Conservation (phyloP, 1,140 invertebrate species). For the Polypedilum pembai region DNA sequence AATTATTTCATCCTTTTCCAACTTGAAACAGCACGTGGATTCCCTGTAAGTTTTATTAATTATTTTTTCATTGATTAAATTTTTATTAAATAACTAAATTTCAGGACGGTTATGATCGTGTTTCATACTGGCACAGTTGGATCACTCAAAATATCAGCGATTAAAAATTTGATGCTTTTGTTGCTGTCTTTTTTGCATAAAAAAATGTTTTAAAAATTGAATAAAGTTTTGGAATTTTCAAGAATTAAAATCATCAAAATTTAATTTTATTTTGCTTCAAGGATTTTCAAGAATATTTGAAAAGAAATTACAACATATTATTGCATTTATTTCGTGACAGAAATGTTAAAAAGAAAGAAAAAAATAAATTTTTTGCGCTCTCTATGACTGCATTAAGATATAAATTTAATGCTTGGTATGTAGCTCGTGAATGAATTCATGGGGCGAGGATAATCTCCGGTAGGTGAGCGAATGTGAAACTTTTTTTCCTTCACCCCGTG, state of each 20-base stretch:
- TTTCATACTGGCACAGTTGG: constrained; percentile 47
- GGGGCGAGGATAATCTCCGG: constrained; percentile 22
- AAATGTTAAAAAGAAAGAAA: not conserved
- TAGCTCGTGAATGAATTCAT: not conserved
- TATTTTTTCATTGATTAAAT: too few species aligned
- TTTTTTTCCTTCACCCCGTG: too few species aligned
- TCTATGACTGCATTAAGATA: not conserved
- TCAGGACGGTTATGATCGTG: constrained; percentile 50
- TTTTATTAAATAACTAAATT: too few species aligned
- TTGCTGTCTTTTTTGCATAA: too few species aligned
- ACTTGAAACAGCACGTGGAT: constrained; percentile 43
- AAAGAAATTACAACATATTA: not conserved
- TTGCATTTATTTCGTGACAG: not conserved
- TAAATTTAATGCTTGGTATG: not conserved
- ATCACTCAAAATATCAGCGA: constrained; percentile 37
- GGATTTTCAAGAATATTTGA: too few species aligned
- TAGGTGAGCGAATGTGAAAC: not conserved
- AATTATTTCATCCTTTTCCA: too few species aligned
- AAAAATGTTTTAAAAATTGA: too few species aligned
- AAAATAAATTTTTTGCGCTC: not conserved
- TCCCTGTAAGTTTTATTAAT: constrained; percentile 42
- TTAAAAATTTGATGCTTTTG: not conserved
- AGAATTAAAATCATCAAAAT: not conserved
- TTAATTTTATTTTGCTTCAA: too few species aligned
- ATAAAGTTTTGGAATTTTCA: not conserved